Base-by-base conservation (phyloP, 1,140 invertebrate genomes). In the Aethina tumida region DNA sequence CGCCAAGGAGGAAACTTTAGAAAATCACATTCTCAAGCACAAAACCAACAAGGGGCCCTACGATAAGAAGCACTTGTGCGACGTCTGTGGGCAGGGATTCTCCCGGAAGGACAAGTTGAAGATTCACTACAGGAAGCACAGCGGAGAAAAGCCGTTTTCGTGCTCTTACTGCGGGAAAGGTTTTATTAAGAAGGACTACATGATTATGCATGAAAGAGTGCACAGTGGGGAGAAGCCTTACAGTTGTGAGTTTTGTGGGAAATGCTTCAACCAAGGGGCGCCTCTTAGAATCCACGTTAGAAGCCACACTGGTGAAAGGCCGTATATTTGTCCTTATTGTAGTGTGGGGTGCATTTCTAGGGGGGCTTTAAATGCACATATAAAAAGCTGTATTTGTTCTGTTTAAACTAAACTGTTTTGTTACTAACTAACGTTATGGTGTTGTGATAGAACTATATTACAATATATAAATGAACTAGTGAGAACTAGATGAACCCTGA, bases 121-220 rank as follows among this genome's bases (percentile, higher is more conserved):
- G 35, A 65, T 70, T 10, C 76, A 79, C 45, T 68, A 74, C 57
- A 66, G 71, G 59, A 67, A 72, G 16, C 75, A 76, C 45, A 67
- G 60, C 7, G 68, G 67, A 2, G 56, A 65, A 3, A 63, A 63
- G 45, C 66, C 68, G 0, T 68, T 65, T 48, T 62, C 61, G 14
- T 73, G 70, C 45, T 62, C 60, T 5, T 52, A 69, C 6, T 73
- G 70, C 43, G 64, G 63, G 24, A 69, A 69, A 41, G 67, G 10
- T 65, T 68, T 58, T 46, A 61, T 67, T 0, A 69, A 68, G 39
- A 64, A 68, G 33, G 69, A 69, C 1, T 70, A 71, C 59, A 41
- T 73, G 13, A 53, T 68, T 4, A 71, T 73, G 69, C 70, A 73
- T 51, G 69, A 70, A 45, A 41, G 70, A 17, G 66, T 71, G 0